Percentiles rank a stretch among this genome's conserved stretches.
phyloP scores from a whole-genome alignment of 1,140 invertebrate species.

The Papilio machaon region DNA sequence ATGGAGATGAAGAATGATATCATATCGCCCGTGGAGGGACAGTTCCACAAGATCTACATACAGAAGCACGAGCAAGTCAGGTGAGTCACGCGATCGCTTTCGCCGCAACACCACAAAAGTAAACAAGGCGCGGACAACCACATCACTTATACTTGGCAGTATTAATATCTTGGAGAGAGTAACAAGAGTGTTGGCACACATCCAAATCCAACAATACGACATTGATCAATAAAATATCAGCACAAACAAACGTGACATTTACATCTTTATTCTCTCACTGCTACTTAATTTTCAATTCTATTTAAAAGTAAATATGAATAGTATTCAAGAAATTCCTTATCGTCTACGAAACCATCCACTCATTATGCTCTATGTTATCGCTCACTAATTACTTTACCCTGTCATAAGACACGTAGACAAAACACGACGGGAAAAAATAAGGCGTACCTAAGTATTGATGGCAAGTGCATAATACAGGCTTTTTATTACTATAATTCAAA shows the following conservation, averaged over 20 bases:
- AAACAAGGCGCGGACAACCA: constrained; percentile 7
- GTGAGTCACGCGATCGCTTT: constrained; percentile 79
- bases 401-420: not conserved
- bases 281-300: not conserved
- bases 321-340: constrained; percentile 29
- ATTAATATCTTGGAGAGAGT: constrained; percentile 21
- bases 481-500: too few relatives aligned
- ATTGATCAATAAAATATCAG: constrained; percentile 20
- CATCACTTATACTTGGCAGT: constrained; percentile 33
- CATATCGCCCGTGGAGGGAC: constrained; percentile 92
- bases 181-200: constrained; percentile 8
- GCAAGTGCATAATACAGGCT: too few relatives aligned
- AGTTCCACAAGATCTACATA: constrained; percentile 98
- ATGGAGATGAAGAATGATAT: constrained; percentile 98
- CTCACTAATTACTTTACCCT: constrained; percentile 53
- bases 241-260: constrained; percentile 33
- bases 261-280: not conserved
- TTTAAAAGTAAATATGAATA: not conserved
- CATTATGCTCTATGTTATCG: constrained; percentile 61
- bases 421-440: not conserved
- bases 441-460: too few relatives aligned
- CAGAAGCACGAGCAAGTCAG: constrained; percentile 97
- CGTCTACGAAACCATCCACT: constrained; percentile 36
- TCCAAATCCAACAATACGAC: constrained; percentile 26
- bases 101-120: not conserved